phyloP scores from a whole-genome alignment of 35 echinoderm and acorn worm genomes.

The Hemicentrotus pulcherrimus region DNA sequence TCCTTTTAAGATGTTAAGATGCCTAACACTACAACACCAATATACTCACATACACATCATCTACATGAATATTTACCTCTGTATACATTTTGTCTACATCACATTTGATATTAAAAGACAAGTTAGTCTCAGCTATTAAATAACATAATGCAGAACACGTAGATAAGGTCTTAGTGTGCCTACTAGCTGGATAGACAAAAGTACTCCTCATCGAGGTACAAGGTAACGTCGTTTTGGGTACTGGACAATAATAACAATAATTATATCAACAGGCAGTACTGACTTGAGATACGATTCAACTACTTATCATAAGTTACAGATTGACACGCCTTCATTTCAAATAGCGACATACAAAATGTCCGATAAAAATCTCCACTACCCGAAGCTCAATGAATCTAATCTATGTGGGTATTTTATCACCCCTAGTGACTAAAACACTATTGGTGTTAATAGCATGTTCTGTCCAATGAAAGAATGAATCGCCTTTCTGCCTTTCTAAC shows the following conservation, averaged over 20 bases:
- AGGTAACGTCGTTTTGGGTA: conserved; percentile 44
- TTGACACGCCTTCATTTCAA: conserved; percentile 17
- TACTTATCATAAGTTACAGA: conserved; percentile 5
- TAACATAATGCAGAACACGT: conserved; percentile 42
- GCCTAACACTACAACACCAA: conserved; percentile 41
- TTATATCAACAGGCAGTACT: conserved; percentile 37
- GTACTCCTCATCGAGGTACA: conserved; percentile 47
- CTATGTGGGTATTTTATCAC: neutral
- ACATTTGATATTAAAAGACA: conserved; percentile 23
- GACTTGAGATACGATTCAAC: conserved; percentile 26
- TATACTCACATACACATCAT: conserved; percentile 17
- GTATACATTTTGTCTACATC: neutral
- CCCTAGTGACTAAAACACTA: neutral
- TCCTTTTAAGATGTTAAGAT: conserved; percentile 33
- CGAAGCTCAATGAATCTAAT: neutral
- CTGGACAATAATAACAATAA: conserved; percentile 43
- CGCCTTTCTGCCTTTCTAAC: conserved; percentile 35
- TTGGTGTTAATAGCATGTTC: neutral
- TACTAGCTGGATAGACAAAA: conserved; percentile 16
- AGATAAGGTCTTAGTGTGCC: conserved; percentile 28
- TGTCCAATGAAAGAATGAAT: conserved; percentile 44
- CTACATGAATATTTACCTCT: conserved; percentile 47
- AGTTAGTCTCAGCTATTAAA: conserved; percentile 27
- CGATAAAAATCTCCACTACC: conserved; percentile 19
- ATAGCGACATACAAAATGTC: conserved; percentile 28